Evolutionary conservation across 2,113 vertebrate species (phyloP).

Genomic region (Butorides virescens): DNA sequence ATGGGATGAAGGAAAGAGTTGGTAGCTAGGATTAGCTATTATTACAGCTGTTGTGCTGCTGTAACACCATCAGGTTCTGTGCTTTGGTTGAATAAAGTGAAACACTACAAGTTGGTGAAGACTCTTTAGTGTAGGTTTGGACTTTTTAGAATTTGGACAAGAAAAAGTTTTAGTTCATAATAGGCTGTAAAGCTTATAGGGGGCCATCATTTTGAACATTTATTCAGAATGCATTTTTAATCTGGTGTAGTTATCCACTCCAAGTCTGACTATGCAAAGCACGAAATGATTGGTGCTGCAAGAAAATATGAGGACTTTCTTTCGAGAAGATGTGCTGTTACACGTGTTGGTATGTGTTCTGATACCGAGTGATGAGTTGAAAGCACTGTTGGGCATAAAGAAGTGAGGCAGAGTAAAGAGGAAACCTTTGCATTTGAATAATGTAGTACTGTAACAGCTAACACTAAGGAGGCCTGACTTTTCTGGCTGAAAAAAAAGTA

Average conservation of each 20-base stretch:
- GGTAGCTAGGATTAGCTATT: not conserved
- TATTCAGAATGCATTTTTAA: constrained; percentile 7
- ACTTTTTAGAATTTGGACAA: not conserved
- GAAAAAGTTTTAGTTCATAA: not conserved
- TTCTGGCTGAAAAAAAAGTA: not conserved
- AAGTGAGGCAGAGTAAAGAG: not conserved
- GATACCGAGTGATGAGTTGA: not conserved
- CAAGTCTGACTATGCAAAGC: not conserved
- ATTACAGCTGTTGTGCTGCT: not conserved
- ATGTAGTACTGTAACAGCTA: not conserved
- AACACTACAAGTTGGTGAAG: not conserved
- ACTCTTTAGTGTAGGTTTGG: not conserved
- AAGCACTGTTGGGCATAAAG: not conserved
- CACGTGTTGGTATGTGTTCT: not conserved
- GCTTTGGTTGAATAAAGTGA: not conserved
- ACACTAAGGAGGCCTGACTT: not conserved
- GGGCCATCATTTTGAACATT: not conserved
- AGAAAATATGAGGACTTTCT: not conserved
- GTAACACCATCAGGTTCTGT: not conserved
- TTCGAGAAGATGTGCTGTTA: not conserved
- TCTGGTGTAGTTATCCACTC: not conserved
- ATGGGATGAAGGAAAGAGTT: not conserved
- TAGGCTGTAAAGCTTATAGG: not conserved
- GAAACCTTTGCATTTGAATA: not conserved
- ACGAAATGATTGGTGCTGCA: not conserved